These are phyloP conservation scores for Intellagama lesueurii DNA, from an alignment of 2,797 vertebrate genomes.

Conservation along the genomic window DNA sequence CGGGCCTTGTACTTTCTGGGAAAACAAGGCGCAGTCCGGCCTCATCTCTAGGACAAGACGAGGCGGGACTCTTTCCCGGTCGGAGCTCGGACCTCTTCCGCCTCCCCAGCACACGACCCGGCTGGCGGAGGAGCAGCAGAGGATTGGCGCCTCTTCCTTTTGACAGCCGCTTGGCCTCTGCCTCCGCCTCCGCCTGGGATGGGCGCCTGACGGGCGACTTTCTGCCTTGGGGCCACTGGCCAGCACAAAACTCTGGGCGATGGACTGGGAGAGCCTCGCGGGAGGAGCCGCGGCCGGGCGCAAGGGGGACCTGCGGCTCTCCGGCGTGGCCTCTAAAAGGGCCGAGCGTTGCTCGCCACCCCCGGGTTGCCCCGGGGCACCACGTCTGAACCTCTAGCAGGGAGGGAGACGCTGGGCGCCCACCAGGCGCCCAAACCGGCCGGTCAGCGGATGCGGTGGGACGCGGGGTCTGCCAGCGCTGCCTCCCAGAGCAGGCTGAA, in stretches of 20 bases:
- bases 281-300: background rate
- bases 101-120: background rate
- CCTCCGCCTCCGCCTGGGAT: background rate
- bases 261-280: background rate
- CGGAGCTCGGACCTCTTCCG: background rate
- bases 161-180: background rate
- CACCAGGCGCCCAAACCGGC: background rate
- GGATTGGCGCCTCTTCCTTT: fast-evolving
- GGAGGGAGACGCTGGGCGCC: no score
- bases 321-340: no score
- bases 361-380: background rate
- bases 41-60: background rate
- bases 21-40: background rate
- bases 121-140: background rate
- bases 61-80: background rate
- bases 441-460: no score
- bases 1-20: no score
- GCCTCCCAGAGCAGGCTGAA: no score
- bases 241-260: background rate
- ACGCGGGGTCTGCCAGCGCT: no score
- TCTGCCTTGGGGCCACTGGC: background rate
- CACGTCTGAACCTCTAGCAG: background rate
- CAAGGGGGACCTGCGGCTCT: no score
- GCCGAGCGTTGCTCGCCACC: no score
- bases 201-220: background rate